A percentile compares a stretch with the other conserved stretches of the same genome.
These are phyloP conservation scores for Drosophila subobscura DNA, from an alignment of 1,140 invertebrate species.

Conservation along the genomic window DNA sequence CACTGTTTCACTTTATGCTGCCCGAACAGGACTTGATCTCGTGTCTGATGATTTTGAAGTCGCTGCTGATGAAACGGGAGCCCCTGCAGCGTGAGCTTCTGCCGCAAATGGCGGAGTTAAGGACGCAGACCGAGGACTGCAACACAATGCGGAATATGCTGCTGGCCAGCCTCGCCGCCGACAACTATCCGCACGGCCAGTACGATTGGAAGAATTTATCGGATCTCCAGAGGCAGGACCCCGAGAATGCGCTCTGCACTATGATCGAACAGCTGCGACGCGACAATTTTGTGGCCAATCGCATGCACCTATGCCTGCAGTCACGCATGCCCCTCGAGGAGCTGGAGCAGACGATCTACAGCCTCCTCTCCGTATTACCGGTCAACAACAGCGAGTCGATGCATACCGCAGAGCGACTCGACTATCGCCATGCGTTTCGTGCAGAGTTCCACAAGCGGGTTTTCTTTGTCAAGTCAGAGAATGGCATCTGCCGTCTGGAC, in stretches of 20 bases:
- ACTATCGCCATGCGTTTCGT: constrained; percentile 86
- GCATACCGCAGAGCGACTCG: constrained; percentile 84
- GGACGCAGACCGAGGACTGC: constrained; percentile 70
- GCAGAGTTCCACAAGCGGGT: constrained; percentile 87
- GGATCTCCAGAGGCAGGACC: constrained; percentile 88
- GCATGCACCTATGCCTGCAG: constrained; percentile 94
- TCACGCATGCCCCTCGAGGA: constrained; percentile 90
- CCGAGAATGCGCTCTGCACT: constrained; percentile 87
- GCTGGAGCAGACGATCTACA: constrained; percentile 87
- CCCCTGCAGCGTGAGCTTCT: constrained; percentile 95
- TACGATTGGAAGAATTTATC: constrained; percentile 94
- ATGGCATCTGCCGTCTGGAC: constrained; percentile 88
- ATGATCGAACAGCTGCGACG: constrained; percentile 91
- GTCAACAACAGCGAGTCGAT: constrained; percentile 86
- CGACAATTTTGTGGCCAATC: constrained; percentile 93
- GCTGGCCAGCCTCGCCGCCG: constrained; percentile 87
- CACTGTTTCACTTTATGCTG: constrained; percentile 94
- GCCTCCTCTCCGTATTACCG: constrained; percentile 87
- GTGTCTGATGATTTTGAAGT: constrained; percentile 93
- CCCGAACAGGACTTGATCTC: constrained; percentile 89
- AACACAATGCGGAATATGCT: constrained; percentile 87
- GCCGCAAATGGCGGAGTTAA: constrained; percentile 92
- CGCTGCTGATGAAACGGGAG: constrained; percentile 94
- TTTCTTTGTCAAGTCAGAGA: constrained; percentile 92
- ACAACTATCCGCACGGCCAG: constrained; percentile 89